Base-by-base conservation (phyloP, 2,888 invertebrate species). In the Drosophila phalerata region DNA sequence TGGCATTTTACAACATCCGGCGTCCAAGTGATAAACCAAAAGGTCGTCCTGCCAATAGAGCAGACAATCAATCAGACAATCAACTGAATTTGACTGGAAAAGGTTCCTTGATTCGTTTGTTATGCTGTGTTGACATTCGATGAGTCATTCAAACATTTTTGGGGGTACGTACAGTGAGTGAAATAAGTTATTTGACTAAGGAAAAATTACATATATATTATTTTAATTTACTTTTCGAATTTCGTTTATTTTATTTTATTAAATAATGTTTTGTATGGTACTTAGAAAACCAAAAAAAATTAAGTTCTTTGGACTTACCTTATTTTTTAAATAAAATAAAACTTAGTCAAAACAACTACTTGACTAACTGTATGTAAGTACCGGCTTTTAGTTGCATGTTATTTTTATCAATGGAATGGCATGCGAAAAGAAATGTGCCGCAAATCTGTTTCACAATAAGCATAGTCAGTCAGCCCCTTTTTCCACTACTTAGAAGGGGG, bases 391-490 rank as follows among this genome's bases (percentile, higher is more conserved):
- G 43, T 57, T 66, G 55, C 48, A 53, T 28, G 60, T 56, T 74
- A 69, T 73, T 63, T 73, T 73, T 60, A 73, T 64, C 73, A 73
- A 56, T 63, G 57, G 15, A 71, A 62, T 65, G 58, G 37, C 60
- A 67, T 49, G 61, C 57, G 17, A 57, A 73, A 65, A 65, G 51
- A 62, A 76, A 71, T 76, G 57, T 68, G 62, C 61, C 61, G 65
- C 75, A 70, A 79, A 76, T 61, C 65, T 58, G 42, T 38, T 51
- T 28, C 49, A 13, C n/a, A 68, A 42, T 52, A 57, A 13, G 45
- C 64, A 43, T 13, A 58, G 52, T 56, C 65, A 58, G 52, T 56
- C 65, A 77, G 77, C 43, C 13, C 3, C 19, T 9, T 57, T 28
- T 62, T 17, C 43, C 9, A 19, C 43, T 15, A 45, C 34, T 34